Base-by-base conservation (phyloP, 92 coral and sea anemone species). In the Meandrina meandrites region DNA sequence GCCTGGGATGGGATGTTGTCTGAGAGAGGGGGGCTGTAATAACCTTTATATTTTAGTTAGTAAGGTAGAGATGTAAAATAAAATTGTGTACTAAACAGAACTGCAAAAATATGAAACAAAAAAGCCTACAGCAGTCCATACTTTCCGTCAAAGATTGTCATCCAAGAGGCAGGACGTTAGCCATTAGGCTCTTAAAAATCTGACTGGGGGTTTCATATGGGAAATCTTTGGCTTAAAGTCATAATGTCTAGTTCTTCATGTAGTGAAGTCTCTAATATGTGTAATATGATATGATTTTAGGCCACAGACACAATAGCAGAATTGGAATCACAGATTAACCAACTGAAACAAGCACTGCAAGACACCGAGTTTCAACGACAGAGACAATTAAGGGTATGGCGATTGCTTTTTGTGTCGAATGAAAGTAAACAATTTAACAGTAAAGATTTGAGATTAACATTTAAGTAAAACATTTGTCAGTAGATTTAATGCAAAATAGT, bases 331-430 rank as follows among this genome's bases (percentile, higher is more conserved):
- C 97, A 97, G 70, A 75, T 95, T 58, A 80, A 81, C 35, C 98
- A 95, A 72, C 87, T 90, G 42, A 96, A 93, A 88, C 98, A 95
- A 79, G 90, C 94, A 1, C 76, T 95, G 24, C 96, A 95, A 89
- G 95, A 93, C 47, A 67, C 96, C 0, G 98, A 95, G 81, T 94
- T 88, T 80, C 97, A 95, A 89, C 88, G 96, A 74, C 98, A 97
- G 67, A 93, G 96, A 64, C 97, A 97, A 83, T 68, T 93, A 40
- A 86, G 98, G 89, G 98, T 94, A 81, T 62, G 92, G 10, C 60
- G 22, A 17, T 30, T 51, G 36, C 72, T 36, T 74, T 40, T 37
- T 56, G 18, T 4, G 8, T 77, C 66, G 7, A 16, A 6, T 58
- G 69, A 24, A 0, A 50, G 47, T 48, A 48, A 48, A 13, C 45